Base-by-base conservation (phyloP, 2,797 vertebrate genomes). In the Oryzias sinensis region DNA sequence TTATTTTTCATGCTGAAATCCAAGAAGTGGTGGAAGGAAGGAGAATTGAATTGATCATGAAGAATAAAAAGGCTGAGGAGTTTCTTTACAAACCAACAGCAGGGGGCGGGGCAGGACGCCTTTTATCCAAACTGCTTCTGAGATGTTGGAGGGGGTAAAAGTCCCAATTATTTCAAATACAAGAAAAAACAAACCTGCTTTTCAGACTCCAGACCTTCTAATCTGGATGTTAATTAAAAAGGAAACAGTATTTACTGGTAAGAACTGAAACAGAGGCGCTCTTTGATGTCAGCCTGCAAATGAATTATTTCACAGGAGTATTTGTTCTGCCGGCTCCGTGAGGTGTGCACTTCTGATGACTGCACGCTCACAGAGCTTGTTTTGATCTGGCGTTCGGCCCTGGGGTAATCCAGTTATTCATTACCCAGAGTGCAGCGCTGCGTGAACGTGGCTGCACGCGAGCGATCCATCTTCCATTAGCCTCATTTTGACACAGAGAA, bases 341-440 rank as follows among this genome's bases (percentile, higher is more conserved):
- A 72, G 58, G 49, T 47, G 53, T 29, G 33, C 24, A n/a, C 37
- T 13, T 47, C 15, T 66, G 60, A 71, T 76, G 37, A 48, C 42
- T 59, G 69, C 6, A 43, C 22, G 24, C 33, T 42, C 49, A 65
- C 40, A 44, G 43, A 70, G 43, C 62, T 2, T 50, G 51, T 65
- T 81, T 61, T 53, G 55, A 74, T 53, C 65, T 18, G 40, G 57
- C 25, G 53, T 45, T n/a, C 53, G 47, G 55, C 79, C 65, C 5
- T 47, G 1, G 82, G 76, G 77, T 79, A 71, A 80, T 82, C 57
- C 60, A 79, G 51, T 75, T 33, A 86, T 85, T 82, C 70, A 83
- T 80, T 6, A 59, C 22, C 43, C 22, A 52, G 59, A 27, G 6
- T 11, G 59, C 56, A 57, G 53, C 3, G 25, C 58, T 54, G 56